A percentile compares a stretch with the other conserved stretches of the same genome.
Conservation (phyloP, 2,888 invertebrate genomes). For the Harpagoxenus sublaevis region DNA sequence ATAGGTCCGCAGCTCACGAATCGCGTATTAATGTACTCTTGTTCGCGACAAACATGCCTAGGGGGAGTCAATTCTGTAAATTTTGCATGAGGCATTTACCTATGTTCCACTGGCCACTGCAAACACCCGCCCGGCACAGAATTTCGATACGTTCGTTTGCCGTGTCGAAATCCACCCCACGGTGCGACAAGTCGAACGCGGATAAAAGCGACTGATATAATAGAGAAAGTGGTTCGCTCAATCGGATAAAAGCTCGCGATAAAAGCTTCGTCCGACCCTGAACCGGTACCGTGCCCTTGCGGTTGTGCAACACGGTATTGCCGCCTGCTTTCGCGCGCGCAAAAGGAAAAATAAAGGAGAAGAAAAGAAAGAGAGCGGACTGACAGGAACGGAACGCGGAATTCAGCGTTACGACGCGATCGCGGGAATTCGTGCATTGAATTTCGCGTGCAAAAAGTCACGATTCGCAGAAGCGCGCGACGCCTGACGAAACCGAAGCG, state of each 20-base stretch:
- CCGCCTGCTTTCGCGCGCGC: background rate
- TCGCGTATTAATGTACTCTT: background rate
- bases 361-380: background rate
- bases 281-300: constrained; percentile 22
- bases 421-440: constrained; percentile 20
- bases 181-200: background rate
- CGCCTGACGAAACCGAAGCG: constrained; percentile 43
- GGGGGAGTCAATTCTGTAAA: no score
- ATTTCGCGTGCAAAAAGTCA: constrained; percentile 35
- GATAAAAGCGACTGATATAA: background rate
- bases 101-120: background rate
- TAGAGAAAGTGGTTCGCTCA: background rate
- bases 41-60: background rate
- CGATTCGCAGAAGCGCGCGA: constrained; percentile 23
- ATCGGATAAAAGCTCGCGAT: constrained; percentile 4
- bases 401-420: background rate
- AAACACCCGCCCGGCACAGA: background rate
- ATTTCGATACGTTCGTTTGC: constrained; percentile 6
- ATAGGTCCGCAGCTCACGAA: background rate
- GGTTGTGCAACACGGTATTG: background rate
- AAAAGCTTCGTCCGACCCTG: background rate
- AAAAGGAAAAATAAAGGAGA: background rate
- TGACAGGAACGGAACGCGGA: constrained; percentile 28
- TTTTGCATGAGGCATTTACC: background rate
- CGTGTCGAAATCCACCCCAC: background rate